Evolutionary conservation across 2,113 vertebrate genomes (phyloP).

Genomic region (Crotalus viridis): DNA sequence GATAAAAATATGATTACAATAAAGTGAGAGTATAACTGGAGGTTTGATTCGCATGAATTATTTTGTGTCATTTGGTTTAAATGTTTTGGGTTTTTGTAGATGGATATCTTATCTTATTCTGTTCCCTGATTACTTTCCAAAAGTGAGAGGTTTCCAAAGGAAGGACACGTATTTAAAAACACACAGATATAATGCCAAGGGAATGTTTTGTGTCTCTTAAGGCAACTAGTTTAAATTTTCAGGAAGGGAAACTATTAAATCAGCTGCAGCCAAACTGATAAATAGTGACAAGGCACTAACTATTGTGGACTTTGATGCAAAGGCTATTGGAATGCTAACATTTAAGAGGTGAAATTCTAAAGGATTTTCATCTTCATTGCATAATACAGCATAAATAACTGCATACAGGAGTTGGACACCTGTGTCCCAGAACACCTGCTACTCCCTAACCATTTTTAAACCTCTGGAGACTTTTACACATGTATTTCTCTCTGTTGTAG

Average conservation of each 20-base stretch:
- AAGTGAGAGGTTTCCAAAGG: not conserved
- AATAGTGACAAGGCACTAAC: not conserved
- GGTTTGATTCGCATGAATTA: not conserved
- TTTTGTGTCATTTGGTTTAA: not conserved
- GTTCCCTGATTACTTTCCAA: not conserved
- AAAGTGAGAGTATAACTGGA: not conserved
- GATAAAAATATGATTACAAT: not conserved
- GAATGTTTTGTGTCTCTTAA: not conserved
- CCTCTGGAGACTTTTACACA: not conserved
- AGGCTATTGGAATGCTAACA: not conserved
- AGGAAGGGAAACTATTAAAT: not conserved
- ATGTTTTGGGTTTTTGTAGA: not conserved
- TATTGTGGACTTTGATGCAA: not conserved
- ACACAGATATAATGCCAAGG: not conserved
- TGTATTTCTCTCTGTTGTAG: not conserved
- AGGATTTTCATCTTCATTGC: not conserved
- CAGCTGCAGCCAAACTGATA: not conserved
- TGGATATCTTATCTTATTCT: not conserved
- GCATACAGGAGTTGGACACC: not conserved
- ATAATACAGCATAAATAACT: not conserved
- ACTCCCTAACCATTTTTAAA: not conserved
- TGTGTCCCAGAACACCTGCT: not conserved
- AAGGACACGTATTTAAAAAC: not conserved
- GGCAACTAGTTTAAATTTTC: not conserved
- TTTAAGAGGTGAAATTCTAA: not conserved